Conservation (phyloP, 2,888 invertebrate species). For the Tupiocoris notatus region DNA sequence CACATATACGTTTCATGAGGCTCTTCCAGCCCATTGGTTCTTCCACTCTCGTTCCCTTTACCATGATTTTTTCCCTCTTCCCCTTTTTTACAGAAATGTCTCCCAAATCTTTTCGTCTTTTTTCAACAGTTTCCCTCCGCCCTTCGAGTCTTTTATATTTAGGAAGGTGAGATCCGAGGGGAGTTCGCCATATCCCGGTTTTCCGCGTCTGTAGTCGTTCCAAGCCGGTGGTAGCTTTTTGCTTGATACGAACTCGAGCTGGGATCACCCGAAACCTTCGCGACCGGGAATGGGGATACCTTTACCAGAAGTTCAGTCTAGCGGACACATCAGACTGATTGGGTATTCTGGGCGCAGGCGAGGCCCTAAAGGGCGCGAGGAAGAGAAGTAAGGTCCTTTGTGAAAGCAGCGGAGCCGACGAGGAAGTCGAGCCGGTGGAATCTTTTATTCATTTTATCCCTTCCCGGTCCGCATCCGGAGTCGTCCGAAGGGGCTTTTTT, state of each 20-base stretch:
- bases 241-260: too few species aligned
- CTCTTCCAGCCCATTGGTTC: conserved; percentile 39
- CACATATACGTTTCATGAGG: conserved; percentile 40
- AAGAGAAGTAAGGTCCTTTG: not conserved
- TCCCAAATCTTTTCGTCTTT: conserved; percentile 13
- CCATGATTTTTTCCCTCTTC: not conserved
- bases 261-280: not conserved
- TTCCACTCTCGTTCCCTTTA: conserved; percentile 40
- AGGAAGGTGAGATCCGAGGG: not conserved
- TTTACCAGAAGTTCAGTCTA: not conserved
- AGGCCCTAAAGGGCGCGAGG: not conserved
- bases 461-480: not conserved
- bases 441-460: conserved; percentile 9
- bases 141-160: not conserved
- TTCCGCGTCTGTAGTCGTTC: not conserved
- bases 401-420: not conserved
- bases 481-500: not conserved
- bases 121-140: not conserved
- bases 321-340: conserved; percentile 3
- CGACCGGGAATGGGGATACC: not conserved
- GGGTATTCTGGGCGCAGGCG: not conserved
- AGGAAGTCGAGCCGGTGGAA: not conserved
- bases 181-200: not conserved
- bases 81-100: conserved; percentile 23
- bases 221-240: not conserved